phyloP scores from a whole-genome alignment of 2,797 vertebrate species.

The Numenius phaeopus region DNA sequence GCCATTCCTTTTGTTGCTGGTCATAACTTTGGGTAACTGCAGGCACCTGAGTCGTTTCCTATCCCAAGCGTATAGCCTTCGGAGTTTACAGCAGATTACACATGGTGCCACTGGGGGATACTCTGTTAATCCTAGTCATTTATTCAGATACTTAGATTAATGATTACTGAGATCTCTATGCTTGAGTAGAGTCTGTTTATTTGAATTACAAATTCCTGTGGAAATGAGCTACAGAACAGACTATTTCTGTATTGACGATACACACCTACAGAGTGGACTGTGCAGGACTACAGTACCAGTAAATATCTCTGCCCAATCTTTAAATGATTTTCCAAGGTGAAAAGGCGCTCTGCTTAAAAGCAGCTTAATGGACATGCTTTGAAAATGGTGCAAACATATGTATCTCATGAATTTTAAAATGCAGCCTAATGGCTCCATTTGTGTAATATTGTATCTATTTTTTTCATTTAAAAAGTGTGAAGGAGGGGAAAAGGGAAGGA shows the following conservation, averaged over 20 bases:
- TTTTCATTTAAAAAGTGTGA: neutral
- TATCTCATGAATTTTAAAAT: slow-evolving; percentile 13
- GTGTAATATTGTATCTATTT: neutral
- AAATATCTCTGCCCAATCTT: neutral
- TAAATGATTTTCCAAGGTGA: neutral
- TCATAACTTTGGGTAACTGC: neutral
- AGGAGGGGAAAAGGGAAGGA: neutral
- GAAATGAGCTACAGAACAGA: neutral
- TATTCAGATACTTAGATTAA: slow-evolving; percentile 30
- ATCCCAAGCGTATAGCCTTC: neutral
- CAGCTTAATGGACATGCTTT: neutral
- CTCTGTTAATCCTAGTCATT: slow-evolving; percentile 40
- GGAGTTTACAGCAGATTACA: neutral
- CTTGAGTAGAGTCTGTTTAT: slow-evolving; percentile 3
- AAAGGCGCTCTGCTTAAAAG: neutral
- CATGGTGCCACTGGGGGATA: slow-evolving; percentile 13
- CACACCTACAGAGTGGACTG: neutral
- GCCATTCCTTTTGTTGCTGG: neutral
- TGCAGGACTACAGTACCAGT: neutral
- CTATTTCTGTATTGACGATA: neutral
- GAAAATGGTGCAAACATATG: neutral
- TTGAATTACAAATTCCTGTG: neutral
- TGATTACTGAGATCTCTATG: slow-evolving; percentile 22
- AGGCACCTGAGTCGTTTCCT: neutral
- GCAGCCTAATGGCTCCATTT: neutral